Evolutionary conservation across 35 echinoderm and acorn worm genomes (phyloP), one percentile per base, ranked within the genome.

Genomic region (Ophioderma brevispina): DNA sequence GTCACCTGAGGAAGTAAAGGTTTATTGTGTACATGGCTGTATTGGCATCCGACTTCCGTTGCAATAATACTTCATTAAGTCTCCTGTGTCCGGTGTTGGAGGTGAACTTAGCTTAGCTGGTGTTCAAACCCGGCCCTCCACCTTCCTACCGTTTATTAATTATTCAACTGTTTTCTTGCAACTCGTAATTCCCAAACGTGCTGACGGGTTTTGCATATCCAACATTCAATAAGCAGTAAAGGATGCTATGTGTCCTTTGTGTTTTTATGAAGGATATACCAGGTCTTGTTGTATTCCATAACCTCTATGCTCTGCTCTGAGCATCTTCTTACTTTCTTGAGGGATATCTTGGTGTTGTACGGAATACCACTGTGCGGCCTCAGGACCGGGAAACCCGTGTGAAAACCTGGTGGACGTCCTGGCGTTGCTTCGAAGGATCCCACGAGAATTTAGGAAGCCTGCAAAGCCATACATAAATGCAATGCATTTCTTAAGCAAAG

Each of bases 361-460:
- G 59, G 2, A 3, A 70, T 70, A 70, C 28, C 23, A 25, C n/a
- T 13, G 4, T 25, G 28, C 28, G n/a, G 28, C 15, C 59, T 30
- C n/a, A 25, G 59, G 59, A 70, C 28, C 59, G 28, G 23, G 59
- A 70, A 25, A 70, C n/a, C 28, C 15, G 59, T 70, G 59, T 70
- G 59, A 70, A 70, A 70, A 70, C 59, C 59, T 17, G 28, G 59
- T 70, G n/a, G 59, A 70, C 59, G 59, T 70, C 59, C 59, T 70
- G n/a, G n/a, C 6, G 15, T 70, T 70, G 23, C 59, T 11, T n/a
- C 59, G 59, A 25, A 13, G 15, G 28, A 18, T 18, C 59, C 59
- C 59, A 13, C 10, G 59, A 70, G 59, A 70, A 4, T 70, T 13
- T 25, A 3, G 17, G n/a, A 70, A 25, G n/a, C 28, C 59, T 70